phyloP scores from a whole-genome alignment of 2,888 invertebrate species.

The Thera britannica region DNA sequence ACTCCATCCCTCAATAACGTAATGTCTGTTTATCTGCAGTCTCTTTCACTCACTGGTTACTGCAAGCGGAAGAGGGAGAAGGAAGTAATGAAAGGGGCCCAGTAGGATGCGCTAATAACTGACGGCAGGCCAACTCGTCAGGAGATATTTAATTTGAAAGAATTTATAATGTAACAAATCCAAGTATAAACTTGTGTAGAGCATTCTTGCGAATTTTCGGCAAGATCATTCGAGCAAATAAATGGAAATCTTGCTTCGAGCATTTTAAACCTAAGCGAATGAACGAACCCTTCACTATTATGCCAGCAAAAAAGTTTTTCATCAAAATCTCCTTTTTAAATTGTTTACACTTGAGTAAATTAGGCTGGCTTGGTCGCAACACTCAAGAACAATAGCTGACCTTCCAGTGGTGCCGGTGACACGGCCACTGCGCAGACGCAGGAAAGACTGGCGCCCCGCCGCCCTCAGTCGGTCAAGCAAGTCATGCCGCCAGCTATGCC shows the following conservation, averaged over 20 bases:
- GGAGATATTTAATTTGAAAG: conserved; percentile 22
- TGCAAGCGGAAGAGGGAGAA: conserved; percentile 33
- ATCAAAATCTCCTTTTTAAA: background rate
- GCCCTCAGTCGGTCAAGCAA: conserved; percentile 1
- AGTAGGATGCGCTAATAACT: conserved; percentile 35
- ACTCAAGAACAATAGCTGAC: conserved; percentile 27
- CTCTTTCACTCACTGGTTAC: conserved; percentile 27
- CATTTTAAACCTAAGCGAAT: too few relatives aligned
- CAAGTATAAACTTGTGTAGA: background rate
- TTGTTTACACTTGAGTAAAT: conserved; percentile 18
- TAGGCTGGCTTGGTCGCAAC: conserved; percentile 12
- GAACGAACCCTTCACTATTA: too few relatives aligned
- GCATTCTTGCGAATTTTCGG: background rate
- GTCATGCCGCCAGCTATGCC: background rate
- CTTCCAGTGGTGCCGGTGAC: conserved; percentile 24
- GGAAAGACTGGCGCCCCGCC: conserved; percentile 7
- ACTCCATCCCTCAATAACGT: conserved; percentile 34
- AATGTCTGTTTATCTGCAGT: conserved; percentile 26
- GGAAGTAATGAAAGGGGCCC: conserved; percentile 23
- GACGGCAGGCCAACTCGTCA: conserved; percentile 21
- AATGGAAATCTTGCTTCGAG: too few relatives aligned
- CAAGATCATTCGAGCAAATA: too few relatives aligned
- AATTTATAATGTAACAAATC: background rate
- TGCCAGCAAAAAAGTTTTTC: too few relatives aligned
- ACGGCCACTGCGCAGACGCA: conserved; percentile 28